Conservation (phyloP, 2,888 invertebrate species). For the Drosophila kambysellisi region DNA sequence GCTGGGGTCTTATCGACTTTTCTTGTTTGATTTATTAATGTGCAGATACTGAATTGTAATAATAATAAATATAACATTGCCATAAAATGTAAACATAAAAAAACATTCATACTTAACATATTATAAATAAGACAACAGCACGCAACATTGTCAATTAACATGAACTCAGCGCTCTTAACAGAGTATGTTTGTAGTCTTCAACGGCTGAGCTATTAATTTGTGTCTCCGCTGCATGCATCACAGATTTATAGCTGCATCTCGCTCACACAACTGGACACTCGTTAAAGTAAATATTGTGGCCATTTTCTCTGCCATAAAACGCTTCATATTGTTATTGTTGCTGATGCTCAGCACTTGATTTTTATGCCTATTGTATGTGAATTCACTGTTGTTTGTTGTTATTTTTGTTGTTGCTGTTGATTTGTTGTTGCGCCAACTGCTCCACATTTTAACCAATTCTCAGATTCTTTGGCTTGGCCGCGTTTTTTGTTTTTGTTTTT, state of each 20-base stretch:
- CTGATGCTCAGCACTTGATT: constrained; percentile 32
- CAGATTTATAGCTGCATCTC: not conserved
- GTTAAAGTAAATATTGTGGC: constrained; percentile 66
- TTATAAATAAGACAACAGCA: not conserved
- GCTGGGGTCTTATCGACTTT: not conserved
- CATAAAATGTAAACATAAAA: constrained; percentile 2
- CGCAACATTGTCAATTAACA: not conserved
- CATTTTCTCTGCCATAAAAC: constrained; percentile 58
- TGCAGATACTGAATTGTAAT: not conserved
- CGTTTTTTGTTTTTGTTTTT: constrained; percentile 47
- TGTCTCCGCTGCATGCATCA: constrained; percentile 1
- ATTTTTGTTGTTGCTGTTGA: not conserved
- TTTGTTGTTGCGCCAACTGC: constrained; percentile 38
- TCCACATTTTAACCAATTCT: constrained; percentile 54
- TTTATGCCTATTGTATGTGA: constrained; percentile 51
- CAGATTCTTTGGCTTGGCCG: constrained; percentile 55
- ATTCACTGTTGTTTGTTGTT: not conserved
- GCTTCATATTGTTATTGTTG: constrained; percentile 52
- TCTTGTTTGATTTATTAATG: not conserved
- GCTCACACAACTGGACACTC: constrained; percentile 48
- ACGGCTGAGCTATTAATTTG: constrained; percentile 8
- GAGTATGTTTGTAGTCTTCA: constrained; percentile 13
- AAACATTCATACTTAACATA: not conserved
- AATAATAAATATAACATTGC: not conserved
- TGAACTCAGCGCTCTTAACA: not conserved